A percentile compares a stretch with the other conserved stretches of the same genome.
Conservation (phyloP, 2,113 vertebrate species). For the Chloroceryle aenea region DNA sequence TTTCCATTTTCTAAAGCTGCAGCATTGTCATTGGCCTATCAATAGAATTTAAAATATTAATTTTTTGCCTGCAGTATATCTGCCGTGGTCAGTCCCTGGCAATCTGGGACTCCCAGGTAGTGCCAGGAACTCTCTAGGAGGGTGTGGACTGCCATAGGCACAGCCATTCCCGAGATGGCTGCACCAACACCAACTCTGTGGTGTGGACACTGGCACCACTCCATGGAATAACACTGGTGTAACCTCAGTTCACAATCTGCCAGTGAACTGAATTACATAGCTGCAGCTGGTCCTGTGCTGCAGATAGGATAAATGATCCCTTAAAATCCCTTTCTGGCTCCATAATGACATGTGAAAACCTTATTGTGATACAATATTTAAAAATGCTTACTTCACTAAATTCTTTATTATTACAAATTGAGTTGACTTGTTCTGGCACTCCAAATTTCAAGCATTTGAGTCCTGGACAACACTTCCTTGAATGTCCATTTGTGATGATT, state of each 20-base stretch:
- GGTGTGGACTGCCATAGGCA: rapidly evolving
- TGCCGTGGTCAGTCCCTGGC: not conserved
- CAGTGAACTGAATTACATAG: not conserved
- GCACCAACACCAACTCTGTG: not conserved
- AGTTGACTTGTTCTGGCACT: not conserved
- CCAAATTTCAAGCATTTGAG: not conserved
- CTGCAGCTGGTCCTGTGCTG: not conserved
- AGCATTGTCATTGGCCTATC: not conserved
- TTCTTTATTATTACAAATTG: not conserved
- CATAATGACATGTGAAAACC: not conserved
- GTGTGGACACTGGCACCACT: not conserved
- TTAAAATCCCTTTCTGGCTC: not conserved
- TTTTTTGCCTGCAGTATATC: not conserved
- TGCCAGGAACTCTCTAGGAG: not conserved
- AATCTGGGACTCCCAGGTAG: rapidly evolving
- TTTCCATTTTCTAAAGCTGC: not conserved
- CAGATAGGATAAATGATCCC: not conserved
- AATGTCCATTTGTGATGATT: not conserved
- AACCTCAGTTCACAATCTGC: not conserved
- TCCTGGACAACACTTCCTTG: not conserved
- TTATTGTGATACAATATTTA: rapidly evolving
- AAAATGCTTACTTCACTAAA: not conserved
- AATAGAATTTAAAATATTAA: not conserved
- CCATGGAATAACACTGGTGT: not conserved
- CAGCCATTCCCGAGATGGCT: rapidly evolving